Evolutionary conservation across 1,140 invertebrate genomes (phyloP).

Genomic region (Caerostris extrusa): DNA sequence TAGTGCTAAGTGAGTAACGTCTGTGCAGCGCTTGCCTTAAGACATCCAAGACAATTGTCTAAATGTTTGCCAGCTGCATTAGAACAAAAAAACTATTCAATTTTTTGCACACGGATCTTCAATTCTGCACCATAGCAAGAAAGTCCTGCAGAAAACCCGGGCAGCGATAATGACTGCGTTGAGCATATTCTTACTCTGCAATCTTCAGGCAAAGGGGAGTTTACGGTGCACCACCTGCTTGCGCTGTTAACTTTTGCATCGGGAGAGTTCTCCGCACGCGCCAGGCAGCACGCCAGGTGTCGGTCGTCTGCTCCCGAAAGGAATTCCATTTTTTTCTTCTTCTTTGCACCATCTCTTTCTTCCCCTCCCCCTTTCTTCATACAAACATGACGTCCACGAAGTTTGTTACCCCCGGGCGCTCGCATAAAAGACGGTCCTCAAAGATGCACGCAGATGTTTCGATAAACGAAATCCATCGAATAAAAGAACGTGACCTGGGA

Average conservation of each 20-base stretch:
- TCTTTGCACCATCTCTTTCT: not conserved
- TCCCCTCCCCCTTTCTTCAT: not conserved
- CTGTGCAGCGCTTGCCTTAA: too few species aligned
- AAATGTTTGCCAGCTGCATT: too few species aligned
- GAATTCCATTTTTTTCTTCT: slow-evolving; percentile 35
- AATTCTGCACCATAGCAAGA: not conserved
- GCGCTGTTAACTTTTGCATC: not conserved
- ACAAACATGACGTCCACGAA: slow-evolving; percentile 22
- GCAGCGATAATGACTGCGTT: not conserved
- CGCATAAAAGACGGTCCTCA: not conserved
- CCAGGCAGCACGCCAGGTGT: slow-evolving; percentile 74
- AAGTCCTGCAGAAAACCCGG: not conserved
- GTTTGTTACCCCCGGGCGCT: slow-evolving; percentile 33
- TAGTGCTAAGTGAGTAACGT: too few species aligned
- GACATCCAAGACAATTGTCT: too few species aligned
- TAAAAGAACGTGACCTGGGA: not conserved
- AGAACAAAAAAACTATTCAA: too few species aligned
- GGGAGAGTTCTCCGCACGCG: slow-evolving; percentile 58
- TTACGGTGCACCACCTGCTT: slow-evolving; percentile 44
- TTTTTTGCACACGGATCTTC: not conserved
- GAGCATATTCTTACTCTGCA: not conserved
- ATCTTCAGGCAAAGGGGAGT: not conserved
- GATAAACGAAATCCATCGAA: not conserved
- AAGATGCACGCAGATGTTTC: not conserved
- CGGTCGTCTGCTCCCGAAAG: slow-evolving; percentile 42